Evolutionary conservation across 2,797 vertebrate genomes (phyloP).

Genomic region (Heliangelus exortis): DNA sequence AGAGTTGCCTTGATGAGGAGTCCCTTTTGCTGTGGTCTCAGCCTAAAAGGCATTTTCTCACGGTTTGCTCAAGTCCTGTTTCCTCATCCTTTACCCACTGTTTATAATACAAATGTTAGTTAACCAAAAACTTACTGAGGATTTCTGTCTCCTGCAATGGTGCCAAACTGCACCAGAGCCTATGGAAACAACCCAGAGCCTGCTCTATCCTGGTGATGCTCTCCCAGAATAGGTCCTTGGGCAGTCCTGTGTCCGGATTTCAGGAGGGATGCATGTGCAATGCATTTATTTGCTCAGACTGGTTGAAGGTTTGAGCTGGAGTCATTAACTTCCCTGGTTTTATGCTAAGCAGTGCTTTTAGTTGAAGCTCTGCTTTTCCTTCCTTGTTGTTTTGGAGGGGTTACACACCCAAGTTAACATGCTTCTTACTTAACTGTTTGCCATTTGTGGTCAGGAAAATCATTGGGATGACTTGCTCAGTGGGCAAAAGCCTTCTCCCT

Average conservation of each 20-base stretch:
- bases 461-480: background rate
- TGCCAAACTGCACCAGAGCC: conserved; percentile 5
- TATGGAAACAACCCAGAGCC: background rate
- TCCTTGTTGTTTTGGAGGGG: background rate
- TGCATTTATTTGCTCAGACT: background rate
- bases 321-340: background rate
- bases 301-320: background rate
- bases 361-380: background rate
- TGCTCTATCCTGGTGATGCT: background rate
- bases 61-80: conserved; percentile 5
- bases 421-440: background rate
- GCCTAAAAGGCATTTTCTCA: conserved; percentile 67
- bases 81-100: conserved; percentile 58
- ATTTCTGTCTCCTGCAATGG: conserved; percentile 26
- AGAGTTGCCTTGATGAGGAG: conserved; percentile 19
- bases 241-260: background rate
- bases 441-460: conserved; percentile 34
- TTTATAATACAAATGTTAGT: conserved; percentile 68
- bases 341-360: background rate
- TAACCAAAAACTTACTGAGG: conserved; percentile 59
- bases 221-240: background rate
- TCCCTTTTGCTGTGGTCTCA: conserved; percentile 58
- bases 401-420: background rate
- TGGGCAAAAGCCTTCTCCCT: background rate
- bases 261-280: background rate